Base-by-base conservation (phyloP, 2,113 vertebrate genomes). In the Elephantulus edwardii region DNA sequence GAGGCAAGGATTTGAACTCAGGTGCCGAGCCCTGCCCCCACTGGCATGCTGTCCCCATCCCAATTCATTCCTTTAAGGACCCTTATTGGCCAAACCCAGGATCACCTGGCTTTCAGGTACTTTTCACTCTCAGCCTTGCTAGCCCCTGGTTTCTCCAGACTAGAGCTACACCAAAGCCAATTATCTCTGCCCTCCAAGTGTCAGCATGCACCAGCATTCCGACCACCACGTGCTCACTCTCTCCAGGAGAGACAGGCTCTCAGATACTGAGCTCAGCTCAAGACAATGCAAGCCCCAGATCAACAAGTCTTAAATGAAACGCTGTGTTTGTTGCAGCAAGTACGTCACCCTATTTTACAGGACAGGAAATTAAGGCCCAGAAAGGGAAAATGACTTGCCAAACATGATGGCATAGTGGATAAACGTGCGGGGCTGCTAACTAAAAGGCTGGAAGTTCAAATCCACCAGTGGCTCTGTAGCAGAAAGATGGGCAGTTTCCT, bases 91-190 rank as follows among this genome's bases (percentile, higher is more conserved):
- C 17, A 14, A 56, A 28, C 44, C 64, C 28, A 14, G 58, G 50
- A 52, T 16, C 42, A 2, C 30, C 20, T 40, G 66, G 28, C 50
- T 16, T 40, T 52, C 10, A 12, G 30, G 1, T 17, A 5, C 12
- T 28, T 4, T 50, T 33, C 54, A 10, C 14, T 42, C 4, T 17
- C 88, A 35, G 54, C 40, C 48, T 90, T 44, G 3, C 83, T 22
- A 11, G 35, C 6, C 22, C 19, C 40, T 70, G 26, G 19, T 50
- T 0, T 17, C 56, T 62, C 35, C 14, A 8, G 12, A 62, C 74
- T 14, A 26, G 22, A 60, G 28, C 0, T 6, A n/a, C 0, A 0
- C 20, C 4, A 4, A 56, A 75, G 20, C 66, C 33, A 40, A n/a
- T 54, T 68, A 66, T 8, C 19, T 66, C 75, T 71, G 52, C 22